Conservation (phyloP, 2,113 vertebrate species). For the Myotis davidii region DNA sequence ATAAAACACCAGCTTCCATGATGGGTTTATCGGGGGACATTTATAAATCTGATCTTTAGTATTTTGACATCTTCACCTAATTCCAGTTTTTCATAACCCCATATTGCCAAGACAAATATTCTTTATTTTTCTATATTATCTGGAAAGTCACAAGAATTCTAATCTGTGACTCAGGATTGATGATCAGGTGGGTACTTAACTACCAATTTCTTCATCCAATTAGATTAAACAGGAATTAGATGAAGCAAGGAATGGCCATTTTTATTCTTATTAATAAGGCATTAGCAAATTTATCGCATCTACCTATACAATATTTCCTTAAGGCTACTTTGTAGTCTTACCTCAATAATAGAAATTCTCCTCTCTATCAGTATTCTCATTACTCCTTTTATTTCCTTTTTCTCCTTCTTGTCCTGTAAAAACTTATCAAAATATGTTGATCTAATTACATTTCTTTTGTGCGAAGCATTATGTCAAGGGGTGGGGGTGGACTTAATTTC, state of each 20-base stretch:
- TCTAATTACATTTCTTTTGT: not conserved
- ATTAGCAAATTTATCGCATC: not conserved
- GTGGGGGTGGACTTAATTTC: not conserved
- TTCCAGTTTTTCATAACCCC: conserved; percentile 18
- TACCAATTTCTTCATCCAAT: conserved; percentile 14
- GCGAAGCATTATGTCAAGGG: not conserved
- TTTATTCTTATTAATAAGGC: not conserved
- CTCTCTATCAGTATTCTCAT: not conserved
- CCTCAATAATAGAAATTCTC: not conserved
- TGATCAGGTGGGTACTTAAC: not conserved
- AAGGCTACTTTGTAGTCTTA: not conserved
- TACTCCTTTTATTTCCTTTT: not conserved
- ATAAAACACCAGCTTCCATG: conserved; percentile 25
- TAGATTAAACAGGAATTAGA: not conserved
- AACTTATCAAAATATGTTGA: not conserved
- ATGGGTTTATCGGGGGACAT: not conserved
- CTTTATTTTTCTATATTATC: not conserved
- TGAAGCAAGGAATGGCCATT: not conserved
- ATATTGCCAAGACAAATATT: conserved; percentile 2
- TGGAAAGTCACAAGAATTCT: conserved; percentile 40
- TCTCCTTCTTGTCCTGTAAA: not conserved
- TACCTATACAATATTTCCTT: not conserved
- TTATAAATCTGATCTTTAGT: conserved; percentile 50
- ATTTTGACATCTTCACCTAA: conserved; percentile 16
- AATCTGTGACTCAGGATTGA: conserved; percentile 7